Base-by-base conservation (phyloP, 2,888 invertebrate species). In the Frankliniella fusca region DNA sequence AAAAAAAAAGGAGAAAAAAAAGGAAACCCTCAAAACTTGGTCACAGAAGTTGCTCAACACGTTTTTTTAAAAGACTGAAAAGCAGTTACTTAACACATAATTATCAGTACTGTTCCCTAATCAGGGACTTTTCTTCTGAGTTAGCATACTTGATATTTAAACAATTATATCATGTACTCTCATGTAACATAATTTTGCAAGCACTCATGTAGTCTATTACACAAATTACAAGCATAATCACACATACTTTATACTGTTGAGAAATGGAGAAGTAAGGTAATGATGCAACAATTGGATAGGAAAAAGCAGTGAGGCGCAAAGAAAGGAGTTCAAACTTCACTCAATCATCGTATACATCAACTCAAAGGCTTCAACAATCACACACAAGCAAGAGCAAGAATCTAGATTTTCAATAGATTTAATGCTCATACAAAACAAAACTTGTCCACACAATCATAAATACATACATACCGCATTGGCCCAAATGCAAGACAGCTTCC, bases 51-150 rank as follows among this genome's bases (percentile, higher is more conserved):
- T 76, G 70, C 70, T 76, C 70, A 76, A 76, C 70, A 76, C 70
- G 8, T 76, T 76, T 76, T 54, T 54, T 76, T 23, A 2, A 76
- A 76, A 76, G 70, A 27, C 27, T 76, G 70, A 27, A 76, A 76
- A 76, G 70, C 70, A 76, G 70, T 48, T 83, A 61, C 82, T 81
- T 83, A 83, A 83, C 82, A 83, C 83, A 81, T 83, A 83, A 83
- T 80, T 83, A 83, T 83, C 83, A 83, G 83, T 83, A 83, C 83
- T 83, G 83, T 83, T 83, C 83, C 83, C 82, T 54, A 76, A 82
- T 38, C 61, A 83, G 81, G 79, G 80, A 48, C 20, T 50, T 50
- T 82, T 76, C 70, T 76, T 76, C 27, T 9, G 27, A 76, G 70
- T 76, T 76, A 76, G 27, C 70, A 76, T 76, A 76, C 27, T 76